These are phyloP conservation scores for Chalcosyrphus nemorum DNA, from an alignment of 2,888 invertebrate genomes.

Conservation along the genomic window DNA sequence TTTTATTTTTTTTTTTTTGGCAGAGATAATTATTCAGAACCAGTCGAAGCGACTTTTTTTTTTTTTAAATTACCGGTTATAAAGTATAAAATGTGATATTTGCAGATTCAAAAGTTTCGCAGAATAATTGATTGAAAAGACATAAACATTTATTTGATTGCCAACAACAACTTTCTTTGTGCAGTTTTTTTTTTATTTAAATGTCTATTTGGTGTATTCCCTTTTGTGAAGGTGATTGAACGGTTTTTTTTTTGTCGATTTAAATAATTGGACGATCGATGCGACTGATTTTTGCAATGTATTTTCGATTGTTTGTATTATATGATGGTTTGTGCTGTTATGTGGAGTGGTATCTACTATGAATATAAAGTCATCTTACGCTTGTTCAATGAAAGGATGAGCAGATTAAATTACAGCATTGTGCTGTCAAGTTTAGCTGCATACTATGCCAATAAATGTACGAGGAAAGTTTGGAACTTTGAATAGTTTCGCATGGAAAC, in stretches of 20 bases:
- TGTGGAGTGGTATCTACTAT: neutral
- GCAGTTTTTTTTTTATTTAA: neutral
- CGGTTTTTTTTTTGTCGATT: neutral
- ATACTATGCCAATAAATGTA: neutral
- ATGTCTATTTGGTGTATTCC: neutral
- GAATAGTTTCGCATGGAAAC: no score
- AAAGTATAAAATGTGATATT: slow-evolving; percentile 5
- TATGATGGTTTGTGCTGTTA: neutral
- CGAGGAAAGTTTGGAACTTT: neutral
- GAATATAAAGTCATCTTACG: neutral
- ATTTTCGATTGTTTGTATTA: neutral
- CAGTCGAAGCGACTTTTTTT: neutral
- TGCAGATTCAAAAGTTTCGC: slow-evolving; percentile 4
- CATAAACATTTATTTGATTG: neutral
- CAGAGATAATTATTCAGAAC: slow-evolving; percentile 8
- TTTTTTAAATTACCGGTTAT: slow-evolving; percentile 18
- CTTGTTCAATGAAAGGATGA: neutral
- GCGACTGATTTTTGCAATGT: neutral
- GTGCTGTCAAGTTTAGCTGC: neutral
- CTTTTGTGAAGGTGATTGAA: slow-evolving; percentile 25
- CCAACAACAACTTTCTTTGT: slow-evolving; percentile 42
- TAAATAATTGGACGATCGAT: slow-evolving; percentile 5
- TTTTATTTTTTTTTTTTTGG: no score
- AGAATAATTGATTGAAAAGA: slow-evolving; percentile 13
- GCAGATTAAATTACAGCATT: neutral